Conservation (phyloP, 1,140 invertebrate genomes). For the Nephotettix cincticeps region DNA sequence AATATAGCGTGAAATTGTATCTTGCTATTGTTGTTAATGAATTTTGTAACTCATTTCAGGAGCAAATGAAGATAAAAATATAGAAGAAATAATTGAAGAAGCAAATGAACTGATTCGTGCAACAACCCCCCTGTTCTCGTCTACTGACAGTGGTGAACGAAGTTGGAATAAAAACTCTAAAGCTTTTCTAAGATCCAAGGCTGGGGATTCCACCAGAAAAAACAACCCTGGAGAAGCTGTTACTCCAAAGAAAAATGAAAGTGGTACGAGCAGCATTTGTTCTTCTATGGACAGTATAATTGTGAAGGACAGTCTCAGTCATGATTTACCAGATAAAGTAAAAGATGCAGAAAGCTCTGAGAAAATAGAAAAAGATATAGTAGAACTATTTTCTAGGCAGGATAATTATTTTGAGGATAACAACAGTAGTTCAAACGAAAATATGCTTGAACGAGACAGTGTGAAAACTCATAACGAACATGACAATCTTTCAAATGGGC, state of each 20-base stretch:
- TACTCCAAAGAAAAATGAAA: neutral
- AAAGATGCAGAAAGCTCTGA: too few species aligned
- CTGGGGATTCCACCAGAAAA: neutral
- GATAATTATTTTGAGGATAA: too few species aligned
- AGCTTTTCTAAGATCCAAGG: neutral
- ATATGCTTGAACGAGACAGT: too few species aligned
- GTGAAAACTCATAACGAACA: too few species aligned
- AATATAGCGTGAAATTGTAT: too few species aligned
- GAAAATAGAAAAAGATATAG: too few species aligned
- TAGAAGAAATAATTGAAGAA: conserved; percentile 36
- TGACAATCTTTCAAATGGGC: too few species aligned
- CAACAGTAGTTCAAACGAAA: too few species aligned
- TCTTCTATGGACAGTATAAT: conserved; percentile 1
- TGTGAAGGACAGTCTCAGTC: neutral
- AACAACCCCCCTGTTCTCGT: conserved; percentile 26
- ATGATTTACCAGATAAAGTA: too few species aligned
- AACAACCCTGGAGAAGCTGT: neutral
- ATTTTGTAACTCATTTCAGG: too few species aligned
- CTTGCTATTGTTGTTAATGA: too few species aligned
- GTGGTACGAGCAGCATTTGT: neutral
- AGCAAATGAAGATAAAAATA: conserved; percentile 26
- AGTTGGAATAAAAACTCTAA: neutral
- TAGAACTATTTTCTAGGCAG: too few species aligned
- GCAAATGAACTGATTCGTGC: conserved; percentile 32
- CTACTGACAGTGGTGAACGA: conserved; percentile 11